These are phyloP conservation scores for Chrysotoxum bicinctum DNA, from an alignment of 2,888 invertebrate genomes.

Conservation along the genomic window DNA sequence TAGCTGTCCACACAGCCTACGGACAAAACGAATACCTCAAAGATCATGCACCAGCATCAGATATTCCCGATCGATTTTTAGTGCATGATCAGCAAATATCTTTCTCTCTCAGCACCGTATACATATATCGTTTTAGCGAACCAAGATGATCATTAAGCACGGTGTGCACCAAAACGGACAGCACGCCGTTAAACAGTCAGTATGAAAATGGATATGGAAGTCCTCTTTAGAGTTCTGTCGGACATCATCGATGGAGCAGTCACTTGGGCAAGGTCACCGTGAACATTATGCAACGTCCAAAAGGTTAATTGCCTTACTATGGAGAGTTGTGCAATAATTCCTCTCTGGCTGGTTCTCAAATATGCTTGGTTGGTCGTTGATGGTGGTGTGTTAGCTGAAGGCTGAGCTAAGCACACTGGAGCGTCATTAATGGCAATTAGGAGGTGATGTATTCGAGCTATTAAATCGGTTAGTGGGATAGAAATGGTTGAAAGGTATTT, in stretches of 20 bases:
- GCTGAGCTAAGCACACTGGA: slow-evolving; percentile 32
- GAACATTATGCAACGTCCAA: slow-evolving; percentile 68
- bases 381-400: neutral
- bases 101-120: neutral
- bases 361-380: neutral
- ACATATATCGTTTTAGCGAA: neutral
- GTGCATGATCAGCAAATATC: slow-evolving; percentile 20
- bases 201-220: slow-evolving; percentile 34
- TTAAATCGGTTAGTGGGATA: slow-evolving; percentile 63
- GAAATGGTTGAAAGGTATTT: slow-evolving; percentile 27
- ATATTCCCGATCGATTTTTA: slow-evolving; percentile 63
- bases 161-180: slow-evolving; percentile 10
- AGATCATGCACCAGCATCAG: slow-evolving; percentile 55
- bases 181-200: slow-evolving; percentile 14
- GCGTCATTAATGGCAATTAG: slow-evolving; percentile 71
- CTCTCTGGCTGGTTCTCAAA: neutral
- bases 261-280: slow-evolving; percentile 68
- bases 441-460: slow-evolving; percentile 69
- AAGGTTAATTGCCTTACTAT: slow-evolving; percentile 67
- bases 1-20: slow-evolving; percentile 42
- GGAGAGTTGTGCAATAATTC: slow-evolving; percentile 56
- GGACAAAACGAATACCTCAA: slow-evolving; percentile 22
- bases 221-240: slow-evolving; percentile 49
- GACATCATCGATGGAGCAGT: slow-evolving; percentile 43
- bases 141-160: slow-evolving; percentile 53